Evolutionary conservation across 2,888 invertebrate species (phyloP), one percentile per base, ranked within the genome.

Genomic region (Andrena bucephala): DNA sequence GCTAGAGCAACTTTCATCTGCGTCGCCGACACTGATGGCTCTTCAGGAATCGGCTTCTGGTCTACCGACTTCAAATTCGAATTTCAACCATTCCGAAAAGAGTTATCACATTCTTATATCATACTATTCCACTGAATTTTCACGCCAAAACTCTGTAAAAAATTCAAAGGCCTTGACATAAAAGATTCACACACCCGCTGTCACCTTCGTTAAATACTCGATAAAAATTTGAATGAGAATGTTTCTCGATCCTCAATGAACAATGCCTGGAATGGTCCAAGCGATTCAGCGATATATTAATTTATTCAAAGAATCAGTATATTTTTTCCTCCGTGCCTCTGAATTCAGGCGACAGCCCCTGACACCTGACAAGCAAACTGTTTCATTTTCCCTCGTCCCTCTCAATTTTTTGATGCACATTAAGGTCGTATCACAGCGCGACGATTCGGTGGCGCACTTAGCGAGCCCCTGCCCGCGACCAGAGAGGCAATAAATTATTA

Each of bases 1-100:
- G 86, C 88, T 87, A 85, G 87, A 88, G 84, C 86, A 81, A 89
- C 90, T 90, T 90, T 90, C 90, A 86, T 89, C 79, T 50, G 72
- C 33, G 73, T 73, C 73, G 70, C 29, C 57, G 52, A 27, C 65
- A 24, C 52, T 24, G 66, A 69, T 31, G 73, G 59, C 42, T 72
- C 75, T 65, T 78, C 72, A 65, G 42, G 57, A 65, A 52, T 59
- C 42, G 27, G 59, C 72, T 7, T n/a, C 52, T 24, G 16, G 6
- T 33, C 29, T n/a, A 10, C 16, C 36, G n/a, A 33, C 10, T 20
- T 62, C 27, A 10, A 63, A 63, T 42, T 42, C n/a, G 20, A 63
- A 33, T 24, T 57, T 57, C 10, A 57, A 10, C 4, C 4, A 13
- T 13, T 24, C 8, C 10, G 8, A 10, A 10, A 57, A 57, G 27